Evolutionary conservation across 2,888 invertebrate species (phyloP), one percentile per base, ranked within the genome.

Genomic region (Lathronympha strigana): DNA sequence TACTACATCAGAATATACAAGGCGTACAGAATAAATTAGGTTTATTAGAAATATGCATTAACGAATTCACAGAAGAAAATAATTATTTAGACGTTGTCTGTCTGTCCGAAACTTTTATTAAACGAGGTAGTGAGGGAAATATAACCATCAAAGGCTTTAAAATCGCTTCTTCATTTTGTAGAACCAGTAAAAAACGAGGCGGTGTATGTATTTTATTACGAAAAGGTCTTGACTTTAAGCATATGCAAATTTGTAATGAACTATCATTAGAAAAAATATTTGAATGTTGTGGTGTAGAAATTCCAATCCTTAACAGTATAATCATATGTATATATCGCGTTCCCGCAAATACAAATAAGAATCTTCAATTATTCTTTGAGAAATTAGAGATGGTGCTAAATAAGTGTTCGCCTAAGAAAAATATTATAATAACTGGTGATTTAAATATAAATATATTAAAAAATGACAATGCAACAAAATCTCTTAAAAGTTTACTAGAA

Each of bases 231-330:
- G n/a, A n/a, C n/a, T n/a, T n/a, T n/a, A n/a, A n/a, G n/a, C n/a
- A n/a, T n/a, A n/a, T n/a, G n/a, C n/a, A n/a, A n/a, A n/a, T 68
- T 31, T 61, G 61, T 57, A 55, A 55, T 25, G 51, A 66, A 38
- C 28, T 55, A n/a, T 53, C 66, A 15, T n/a, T 36, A 21, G 60
- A 55, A 55, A 66, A 61, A 50, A 11, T 9, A 17, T 68, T 66
- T 33, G 68, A 68, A 25, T 68, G 68, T 19, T 66, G 68, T 66
- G 68, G 68, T 11, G 13, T 68, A 15, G 66, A 66, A 40, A 49
- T 61, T 15, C 61, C 50, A 8, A 51, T 38, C 33, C n/a, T 51
- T 63, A 28, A 17, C 19, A n/a, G 17, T 63, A 49, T 15, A 47
- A 15, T 38, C 28, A n/a, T n/a, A n/a, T n/a, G n/a, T n/a, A n/a